phyloP scores from a whole-genome alignment of 2,113 vertebrate genomes.

The Microcebus jonahi region DNA sequence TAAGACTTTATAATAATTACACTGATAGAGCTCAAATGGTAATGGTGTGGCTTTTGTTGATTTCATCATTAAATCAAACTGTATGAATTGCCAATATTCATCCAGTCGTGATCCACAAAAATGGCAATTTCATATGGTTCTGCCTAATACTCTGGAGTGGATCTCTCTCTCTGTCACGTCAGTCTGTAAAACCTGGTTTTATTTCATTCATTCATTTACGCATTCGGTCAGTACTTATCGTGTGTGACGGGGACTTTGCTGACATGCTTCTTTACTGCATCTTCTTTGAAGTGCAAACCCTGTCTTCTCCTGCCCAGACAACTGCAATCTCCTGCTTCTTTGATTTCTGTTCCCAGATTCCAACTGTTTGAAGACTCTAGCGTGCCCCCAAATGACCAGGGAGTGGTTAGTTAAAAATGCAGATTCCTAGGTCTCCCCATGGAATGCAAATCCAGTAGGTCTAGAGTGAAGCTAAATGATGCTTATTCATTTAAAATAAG shows the following conservation, averaged over 20 bases:
- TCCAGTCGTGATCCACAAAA: neutral
- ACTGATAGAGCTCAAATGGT: neutral
- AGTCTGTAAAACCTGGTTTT: neutral
- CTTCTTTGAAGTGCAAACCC: neutral
- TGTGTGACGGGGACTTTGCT: neutral
- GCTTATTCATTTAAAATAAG: neutral
- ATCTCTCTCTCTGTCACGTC: neutral
- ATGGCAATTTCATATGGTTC: neutral
- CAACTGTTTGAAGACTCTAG: neutral
- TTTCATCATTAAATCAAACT: neutral
- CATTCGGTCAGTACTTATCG: neutral
- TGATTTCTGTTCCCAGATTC: neutral
- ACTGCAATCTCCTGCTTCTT: neutral
- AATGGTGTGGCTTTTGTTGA: neutral
- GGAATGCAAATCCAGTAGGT: neutral
- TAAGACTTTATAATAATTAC: neutral
- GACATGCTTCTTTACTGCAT: neutral
- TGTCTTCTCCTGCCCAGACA: neutral
- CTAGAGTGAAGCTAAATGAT: neutral
- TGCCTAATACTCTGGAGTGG: neutral
- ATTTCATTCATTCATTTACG: neutral
- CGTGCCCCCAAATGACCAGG: neutral
- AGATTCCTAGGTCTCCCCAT: neutral
- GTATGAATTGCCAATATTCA: neutral
- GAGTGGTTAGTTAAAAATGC: neutral